These are phyloP conservation scores for Liparis tanakae DNA, from an alignment of 2,797 vertebrate genomes.

Conservation along the genomic window DNA sequence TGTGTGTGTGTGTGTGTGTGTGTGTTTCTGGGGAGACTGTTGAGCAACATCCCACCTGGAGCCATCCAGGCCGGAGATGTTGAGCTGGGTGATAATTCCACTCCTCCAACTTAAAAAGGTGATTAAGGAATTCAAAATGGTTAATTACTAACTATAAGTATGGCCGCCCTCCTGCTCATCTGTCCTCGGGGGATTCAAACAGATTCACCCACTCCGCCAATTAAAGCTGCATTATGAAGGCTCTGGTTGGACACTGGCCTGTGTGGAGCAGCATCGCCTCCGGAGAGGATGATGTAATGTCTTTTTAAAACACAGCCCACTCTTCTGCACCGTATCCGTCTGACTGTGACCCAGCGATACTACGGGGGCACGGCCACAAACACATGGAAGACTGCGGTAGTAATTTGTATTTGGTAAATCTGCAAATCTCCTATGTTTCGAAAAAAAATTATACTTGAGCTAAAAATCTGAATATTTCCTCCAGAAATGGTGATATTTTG, in stretches of 20 bases:
- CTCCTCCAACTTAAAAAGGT: constrained; percentile 5
- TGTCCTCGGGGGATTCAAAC: constrained; percentile 18
- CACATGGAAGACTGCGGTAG: neutral
- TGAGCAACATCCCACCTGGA: constrained; percentile 65
- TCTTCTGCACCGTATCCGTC: constrained; percentile 39
- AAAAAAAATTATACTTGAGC: neutral
- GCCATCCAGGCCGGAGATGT: constrained; percentile 15
- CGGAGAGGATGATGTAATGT: constrained; percentile 63
- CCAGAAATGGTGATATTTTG: neutral
- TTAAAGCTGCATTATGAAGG: constrained; percentile 23
- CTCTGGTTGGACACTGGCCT: constrained; percentile 40
- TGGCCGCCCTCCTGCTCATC: constrained; percentile 8
- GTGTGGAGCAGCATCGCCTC: constrained; percentile 18
- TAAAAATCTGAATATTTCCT: neutral
- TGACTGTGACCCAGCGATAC: constrained; percentile 33
- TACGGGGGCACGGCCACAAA: neutral
- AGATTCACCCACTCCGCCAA: constrained; percentile 25
- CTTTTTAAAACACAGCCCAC: constrained; percentile 57
- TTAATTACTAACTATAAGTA: constrained; percentile 40
- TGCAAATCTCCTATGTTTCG: neutral
- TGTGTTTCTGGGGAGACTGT: constrained; percentile 41
- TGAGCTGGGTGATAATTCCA: neutral
- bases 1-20: constrained; percentile 17
- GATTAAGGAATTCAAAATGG: constrained; percentile 25
- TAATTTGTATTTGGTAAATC: neutral